These are phyloP conservation scores for Aphelinus certus DNA, from an alignment of 1,140 invertebrate genomes.

Conservation along the genomic window DNA sequence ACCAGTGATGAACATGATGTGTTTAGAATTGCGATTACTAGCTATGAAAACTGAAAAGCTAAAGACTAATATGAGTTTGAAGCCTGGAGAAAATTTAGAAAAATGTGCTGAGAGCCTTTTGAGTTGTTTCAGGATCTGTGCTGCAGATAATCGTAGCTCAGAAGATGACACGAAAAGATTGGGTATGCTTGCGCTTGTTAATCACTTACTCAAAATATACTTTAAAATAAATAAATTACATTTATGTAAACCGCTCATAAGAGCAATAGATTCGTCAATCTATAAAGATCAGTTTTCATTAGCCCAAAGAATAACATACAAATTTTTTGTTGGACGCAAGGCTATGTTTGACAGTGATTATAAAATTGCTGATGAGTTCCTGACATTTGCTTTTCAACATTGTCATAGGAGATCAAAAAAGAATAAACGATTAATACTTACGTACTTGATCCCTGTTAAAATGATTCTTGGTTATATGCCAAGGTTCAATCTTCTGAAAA, in stretches of 20 bases:
- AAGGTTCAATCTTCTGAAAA: constrained; percentile 78
- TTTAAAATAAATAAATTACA: constrained; percentile 97
- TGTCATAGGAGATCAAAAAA: constrained; percentile 84
- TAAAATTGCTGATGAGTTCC: constrained; percentile 86
- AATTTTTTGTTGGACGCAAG: constrained; percentile 96
- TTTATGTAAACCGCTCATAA: constrained; percentile 94
- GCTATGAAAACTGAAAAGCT: constrained; percentile 80
- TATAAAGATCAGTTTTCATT: constrained; percentile 89
- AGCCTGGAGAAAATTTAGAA: constrained; percentile 84
- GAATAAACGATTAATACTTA: constrained; percentile 94
- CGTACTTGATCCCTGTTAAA: constrained; percentile 96
- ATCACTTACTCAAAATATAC: constrained; percentile 98
- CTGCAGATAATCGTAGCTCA: constrained; percentile 85
- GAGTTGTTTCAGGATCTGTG: constrained; percentile 94
- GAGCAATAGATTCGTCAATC: constrained; percentile 92
- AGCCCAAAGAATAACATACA: constrained; percentile 92
- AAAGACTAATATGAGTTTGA: constrained; percentile 63
- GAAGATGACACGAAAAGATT: constrained; percentile 92
- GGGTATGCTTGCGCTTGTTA: constrained; percentile 95
- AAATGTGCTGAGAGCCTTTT: constrained; percentile 95
- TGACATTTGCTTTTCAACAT: constrained; percentile 92
- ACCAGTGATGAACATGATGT: constrained; percentile 88
- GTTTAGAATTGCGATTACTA: constrained; percentile 87
- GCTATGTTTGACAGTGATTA: constrained; percentile 99
- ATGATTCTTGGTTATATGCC: constrained; percentile 96